Conservation (phyloP, 2,797 vertebrate species). For the Sebastiscus albofasciatus region DNA sequence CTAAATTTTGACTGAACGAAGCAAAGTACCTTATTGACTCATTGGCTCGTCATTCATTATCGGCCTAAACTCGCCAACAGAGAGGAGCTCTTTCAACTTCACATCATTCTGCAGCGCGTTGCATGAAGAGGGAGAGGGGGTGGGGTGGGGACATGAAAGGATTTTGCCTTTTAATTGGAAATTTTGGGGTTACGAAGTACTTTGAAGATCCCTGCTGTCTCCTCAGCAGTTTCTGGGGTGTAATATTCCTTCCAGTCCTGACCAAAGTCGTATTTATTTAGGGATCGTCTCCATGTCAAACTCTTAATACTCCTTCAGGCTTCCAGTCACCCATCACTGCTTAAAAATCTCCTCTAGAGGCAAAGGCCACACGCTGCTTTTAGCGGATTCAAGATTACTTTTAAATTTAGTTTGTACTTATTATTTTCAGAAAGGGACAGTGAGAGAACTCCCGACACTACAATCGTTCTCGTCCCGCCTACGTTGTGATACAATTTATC, state of each 20-base stretch:
- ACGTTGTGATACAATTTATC: background rate
- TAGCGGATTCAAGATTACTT: background rate
- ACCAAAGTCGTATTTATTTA: conserved; percentile 9
- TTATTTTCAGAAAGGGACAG: background rate
- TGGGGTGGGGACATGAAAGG: conserved; percentile 12
- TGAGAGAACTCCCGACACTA: background rate
- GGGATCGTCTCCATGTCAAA: conserved; percentile 3
- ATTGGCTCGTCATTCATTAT: conserved; percentile 8
- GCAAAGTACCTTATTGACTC: background rate
- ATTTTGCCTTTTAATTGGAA: conserved; percentile 34
- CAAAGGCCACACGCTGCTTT: background rate
- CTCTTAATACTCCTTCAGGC: background rate
- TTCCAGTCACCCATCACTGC: background rate
- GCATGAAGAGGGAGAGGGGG: background rate
- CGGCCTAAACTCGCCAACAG: background rate
- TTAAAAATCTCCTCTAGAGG: background rate
- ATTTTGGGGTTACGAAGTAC: conserved; percentile 1
- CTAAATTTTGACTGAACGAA: background rate
- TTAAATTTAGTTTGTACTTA: background rate
- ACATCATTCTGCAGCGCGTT: background rate
- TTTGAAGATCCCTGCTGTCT: conserved; percentile 30
- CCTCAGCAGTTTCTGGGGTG: conserved; percentile 15
- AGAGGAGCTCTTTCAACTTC: background rate
- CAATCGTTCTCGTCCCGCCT: background rate
- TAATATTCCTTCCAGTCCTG: background rate